Evolutionary conservation across 1,140 invertebrate species (phyloP), one percentile per base, ranked within the genome.

Genomic region (Eufriesea mexicana): DNA sequence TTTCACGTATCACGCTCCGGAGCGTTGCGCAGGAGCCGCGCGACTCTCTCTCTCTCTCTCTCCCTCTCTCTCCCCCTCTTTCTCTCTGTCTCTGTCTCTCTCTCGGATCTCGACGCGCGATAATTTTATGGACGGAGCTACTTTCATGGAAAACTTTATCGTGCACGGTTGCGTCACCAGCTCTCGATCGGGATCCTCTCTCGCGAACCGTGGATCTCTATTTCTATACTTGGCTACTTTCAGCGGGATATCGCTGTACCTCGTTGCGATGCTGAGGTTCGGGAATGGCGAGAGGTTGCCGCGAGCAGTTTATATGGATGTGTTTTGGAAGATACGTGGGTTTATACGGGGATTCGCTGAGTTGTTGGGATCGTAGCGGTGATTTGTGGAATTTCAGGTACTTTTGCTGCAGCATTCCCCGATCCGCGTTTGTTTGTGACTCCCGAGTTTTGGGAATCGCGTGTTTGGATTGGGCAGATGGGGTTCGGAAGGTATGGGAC

Each of bases 1-100:
- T 89, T 86, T 79, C 90, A 92, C 89, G 90, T 89, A 88, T 90
- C 85, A 85, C 84, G 75, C 75, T 88, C 70, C 25, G 71, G 82
- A 85, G 49, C 84, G 87, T 86, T 89, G 75, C 83, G 79, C 86
- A 83, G 79, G 79, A 85, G 71, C 59, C 75, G 57, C 66, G 9
- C 61, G 74, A n/a, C 49, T 45, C 20, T 59, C 72, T 20, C 61
- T 16, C 49, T 12, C 49, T 35, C 35, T 4, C 1, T 35, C 35
- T 35, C 35, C 4, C 49, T 45, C 25, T 59, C 55, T 20, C 61
- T 16, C 49, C 5, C 49, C 4, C 28, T 85, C 79, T n/a, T n/a
- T 35, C 35, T 4, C 1, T 35, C 35, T 35, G 1, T 35, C 49
- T 45, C 25, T 59, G 42, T 20, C 61, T 16, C 49, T 14, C 49